phyloP scores from a whole-genome alignment of 2,888 invertebrate species.

The Actias luna region DNA sequence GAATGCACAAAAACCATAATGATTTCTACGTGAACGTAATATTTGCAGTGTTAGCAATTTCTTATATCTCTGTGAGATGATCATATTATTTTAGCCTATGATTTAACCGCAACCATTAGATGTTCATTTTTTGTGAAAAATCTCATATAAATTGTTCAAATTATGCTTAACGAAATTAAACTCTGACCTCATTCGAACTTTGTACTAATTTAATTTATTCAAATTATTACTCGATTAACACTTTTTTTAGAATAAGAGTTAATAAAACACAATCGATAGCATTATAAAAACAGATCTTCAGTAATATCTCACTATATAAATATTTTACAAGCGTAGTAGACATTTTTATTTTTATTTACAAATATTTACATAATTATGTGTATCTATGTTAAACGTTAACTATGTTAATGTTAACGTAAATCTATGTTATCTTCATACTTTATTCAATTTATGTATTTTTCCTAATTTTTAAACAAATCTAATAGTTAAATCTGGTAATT shows the following conservation, averaged over 20 bases:
- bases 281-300: neutral
- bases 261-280: neutral
- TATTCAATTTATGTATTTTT: neutral
- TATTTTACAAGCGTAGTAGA: neutral
- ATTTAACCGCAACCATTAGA: slow-evolving; percentile 6
- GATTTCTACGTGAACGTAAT: neutral
- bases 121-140: neutral
- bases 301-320: neutral
- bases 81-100: slow-evolving; percentile 3
- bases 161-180: neutral
- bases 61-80: neutral
- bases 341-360: neutral
- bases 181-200: slow-evolving; percentile 8
- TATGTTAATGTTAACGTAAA: neutral
- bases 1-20: neutral
- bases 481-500: neutral
- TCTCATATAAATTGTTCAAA: neutral
- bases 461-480: neutral
- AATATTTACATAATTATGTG: neutral
- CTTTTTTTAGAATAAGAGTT: slow-evolving; percentile 4
- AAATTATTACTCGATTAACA: slow-evolving; percentile 17
- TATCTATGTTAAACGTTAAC: neutral
- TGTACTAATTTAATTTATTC: slow-evolving; percentile 4
- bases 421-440: neutral
- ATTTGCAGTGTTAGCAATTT: neutral